Evolutionary conservation across 2,113 vertebrate genomes (phyloP).

Genomic region (Pachypanchax playfairii): DNA sequence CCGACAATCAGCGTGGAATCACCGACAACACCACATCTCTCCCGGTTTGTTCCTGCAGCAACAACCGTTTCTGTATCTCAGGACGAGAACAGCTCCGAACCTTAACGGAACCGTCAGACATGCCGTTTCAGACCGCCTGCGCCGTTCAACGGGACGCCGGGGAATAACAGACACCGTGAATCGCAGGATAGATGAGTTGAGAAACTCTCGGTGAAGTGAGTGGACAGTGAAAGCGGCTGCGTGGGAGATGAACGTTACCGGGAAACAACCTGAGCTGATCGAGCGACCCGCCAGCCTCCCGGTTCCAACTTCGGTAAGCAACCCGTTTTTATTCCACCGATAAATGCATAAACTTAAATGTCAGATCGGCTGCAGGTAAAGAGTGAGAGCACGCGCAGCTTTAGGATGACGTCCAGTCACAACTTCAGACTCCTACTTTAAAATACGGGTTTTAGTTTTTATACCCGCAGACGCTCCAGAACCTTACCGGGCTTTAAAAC

Average conservation of each 20-base stretch:
- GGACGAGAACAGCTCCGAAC: neutral
- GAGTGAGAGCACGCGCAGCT: neutral
- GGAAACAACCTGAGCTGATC: conserved; percentile 82
- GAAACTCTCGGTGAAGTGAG: conserved; percentile 74
- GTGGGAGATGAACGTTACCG: conserved; percentile 89
- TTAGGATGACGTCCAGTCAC: no score
- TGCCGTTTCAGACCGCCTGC: conserved; percentile 33
- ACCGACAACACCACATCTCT: neutral
- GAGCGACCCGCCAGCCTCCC: conserved; percentile 85
- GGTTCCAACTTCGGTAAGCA: conserved; percentile 88
- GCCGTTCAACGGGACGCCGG: conserved; percentile 34
- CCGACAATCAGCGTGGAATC: conserved; percentile 35
- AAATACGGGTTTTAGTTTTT: no score
- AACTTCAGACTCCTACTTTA: no score
- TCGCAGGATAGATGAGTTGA: conserved; percentile 76
- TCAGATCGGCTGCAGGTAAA: neutral
- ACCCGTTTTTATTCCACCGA: neutral
- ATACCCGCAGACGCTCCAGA: no score
- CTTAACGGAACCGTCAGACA: conserved; percentile 10
- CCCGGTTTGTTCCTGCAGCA: conserved; percentile 5
- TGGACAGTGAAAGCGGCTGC: conserved; percentile 70
- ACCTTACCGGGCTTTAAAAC: no score
- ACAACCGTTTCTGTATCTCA: neutral
- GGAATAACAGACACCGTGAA: conserved; percentile 35
- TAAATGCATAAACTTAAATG: neutral